phyloP scores from a whole-genome alignment of 2,797 vertebrate genomes.

The Gymnopithys bicolor region DNA sequence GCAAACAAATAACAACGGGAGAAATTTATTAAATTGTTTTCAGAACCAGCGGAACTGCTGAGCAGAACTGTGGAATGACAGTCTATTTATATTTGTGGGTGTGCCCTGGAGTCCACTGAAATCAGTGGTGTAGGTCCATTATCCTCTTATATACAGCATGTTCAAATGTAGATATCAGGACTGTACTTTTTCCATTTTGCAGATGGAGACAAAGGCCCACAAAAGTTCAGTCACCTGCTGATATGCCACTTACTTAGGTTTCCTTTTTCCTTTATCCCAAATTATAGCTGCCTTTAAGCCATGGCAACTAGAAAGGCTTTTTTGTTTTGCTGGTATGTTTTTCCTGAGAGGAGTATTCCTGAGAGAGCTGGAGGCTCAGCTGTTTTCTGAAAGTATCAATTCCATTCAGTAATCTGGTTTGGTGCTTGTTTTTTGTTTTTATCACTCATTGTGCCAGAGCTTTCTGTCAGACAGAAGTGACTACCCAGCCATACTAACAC shows the following conservation, averaged over 20 bases:
- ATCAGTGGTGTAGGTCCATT: neutral
- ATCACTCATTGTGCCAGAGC: neutral
- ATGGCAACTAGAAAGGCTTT: neutral
- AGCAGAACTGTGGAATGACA: neutral
- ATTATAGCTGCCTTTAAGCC: neutral
- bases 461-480: neutral
- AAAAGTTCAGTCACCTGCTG: neutral
- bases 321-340: neutral
- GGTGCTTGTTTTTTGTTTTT: neutral
- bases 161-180: neutral
- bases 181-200: neutral
- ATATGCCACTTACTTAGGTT: neutral
- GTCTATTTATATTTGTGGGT: neutral
- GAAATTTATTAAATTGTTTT: neutral
- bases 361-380: neutral
- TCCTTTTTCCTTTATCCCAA: neutral
- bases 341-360: neutral
- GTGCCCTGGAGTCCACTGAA: neutral
- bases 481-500: neutral
- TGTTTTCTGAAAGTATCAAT: neutral
- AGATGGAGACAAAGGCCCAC: neutral
- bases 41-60: neutral
- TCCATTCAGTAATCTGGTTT: neutral
- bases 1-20: neutral
- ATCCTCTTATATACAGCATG: neutral